Conservation (phyloP, 1,140 invertebrate genomes). For the Panonychus citri region DNA sequence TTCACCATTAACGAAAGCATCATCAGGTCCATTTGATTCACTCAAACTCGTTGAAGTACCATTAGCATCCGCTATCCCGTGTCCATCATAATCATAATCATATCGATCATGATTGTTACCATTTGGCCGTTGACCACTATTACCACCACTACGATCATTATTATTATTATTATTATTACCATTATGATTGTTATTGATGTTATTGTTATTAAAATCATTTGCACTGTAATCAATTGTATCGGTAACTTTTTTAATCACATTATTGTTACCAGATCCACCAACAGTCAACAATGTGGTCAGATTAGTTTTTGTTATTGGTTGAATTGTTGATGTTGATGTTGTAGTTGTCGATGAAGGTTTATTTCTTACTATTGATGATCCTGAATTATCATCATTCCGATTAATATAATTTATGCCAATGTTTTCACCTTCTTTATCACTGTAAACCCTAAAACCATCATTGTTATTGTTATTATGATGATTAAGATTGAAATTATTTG, state of each 20-base stretch:
- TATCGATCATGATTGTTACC: background rate
- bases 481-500: background rate
- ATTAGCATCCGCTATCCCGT: background rate
- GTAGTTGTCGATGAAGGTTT: too few species aligned
- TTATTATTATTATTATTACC: background rate
- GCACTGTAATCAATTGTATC: background rate
- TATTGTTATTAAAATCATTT: background rate
- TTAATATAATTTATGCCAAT: background rate
- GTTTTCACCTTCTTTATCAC: background rate
- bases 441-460: background rate
- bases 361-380: too few species aligned
- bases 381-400: too few species aligned
- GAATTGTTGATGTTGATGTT: background rate
- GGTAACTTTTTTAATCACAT: background rate
- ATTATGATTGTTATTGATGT: background rate
- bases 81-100: background rate
- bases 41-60: constrained; percentile 13
- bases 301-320: background rate
- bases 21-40: background rate
- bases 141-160: background rate
- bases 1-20: background rate
- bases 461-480: background rate
- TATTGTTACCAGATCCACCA: background rate
- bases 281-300: too few species aligned
- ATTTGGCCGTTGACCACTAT: background rate